A percentile compares a stretch with the other conserved stretches of the same genome.
phyloP scores from a whole-genome alignment of 2,797 vertebrate species.

The Crypturellus tataupa region DNA sequence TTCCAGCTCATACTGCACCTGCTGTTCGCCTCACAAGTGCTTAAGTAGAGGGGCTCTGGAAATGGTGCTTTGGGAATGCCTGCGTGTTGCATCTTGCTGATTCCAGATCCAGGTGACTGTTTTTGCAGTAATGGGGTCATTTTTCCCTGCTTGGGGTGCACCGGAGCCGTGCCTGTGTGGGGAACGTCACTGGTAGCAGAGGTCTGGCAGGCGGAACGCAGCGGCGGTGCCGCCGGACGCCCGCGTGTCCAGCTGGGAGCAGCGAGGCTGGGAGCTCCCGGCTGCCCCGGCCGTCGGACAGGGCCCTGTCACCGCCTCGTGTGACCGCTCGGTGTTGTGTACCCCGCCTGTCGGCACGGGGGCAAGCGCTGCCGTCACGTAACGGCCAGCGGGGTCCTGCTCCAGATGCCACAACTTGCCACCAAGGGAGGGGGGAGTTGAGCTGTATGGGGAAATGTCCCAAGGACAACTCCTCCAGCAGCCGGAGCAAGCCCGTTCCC shows the following conservation, averaged over 20 bases:
- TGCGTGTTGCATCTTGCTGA: not conserved
- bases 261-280: not conserved
- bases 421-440: not conserved
- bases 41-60: not conserved
- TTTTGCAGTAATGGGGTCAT: not conserved
- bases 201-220: not conserved
- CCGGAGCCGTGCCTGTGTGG: not conserved
- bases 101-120: not conserved
- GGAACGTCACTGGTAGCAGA: not conserved
- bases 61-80: not conserved
- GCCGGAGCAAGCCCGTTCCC: not conserved
- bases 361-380: not conserved
- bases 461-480: not conserved
- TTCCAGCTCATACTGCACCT: not conserved
- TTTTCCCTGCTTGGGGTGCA: not conserved
- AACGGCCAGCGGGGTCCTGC: no score
- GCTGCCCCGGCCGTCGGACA: not conserved
- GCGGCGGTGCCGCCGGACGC: no score
- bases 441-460: not conserved
- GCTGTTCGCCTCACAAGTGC: not conserved
- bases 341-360: not conserved
- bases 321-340: no score
- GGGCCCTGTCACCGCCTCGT: no score
- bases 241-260: fast-evolving
- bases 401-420: not conserved